phyloP scores from a whole-genome alignment of 2,888 invertebrate species.

The Heliothis peltigera region DNA sequence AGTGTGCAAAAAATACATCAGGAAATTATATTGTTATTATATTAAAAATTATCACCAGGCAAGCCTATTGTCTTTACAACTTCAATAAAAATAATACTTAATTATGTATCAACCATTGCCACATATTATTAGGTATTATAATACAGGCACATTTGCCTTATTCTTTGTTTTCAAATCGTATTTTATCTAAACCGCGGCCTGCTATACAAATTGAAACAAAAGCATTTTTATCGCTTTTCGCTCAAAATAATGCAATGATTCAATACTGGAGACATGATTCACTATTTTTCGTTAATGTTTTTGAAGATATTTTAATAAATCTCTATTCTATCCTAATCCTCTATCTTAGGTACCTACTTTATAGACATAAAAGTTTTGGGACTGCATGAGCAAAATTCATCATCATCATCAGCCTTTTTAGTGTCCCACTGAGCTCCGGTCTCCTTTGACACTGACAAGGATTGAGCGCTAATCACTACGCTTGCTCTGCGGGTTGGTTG shows the following conservation, averaged over 20 bases:
- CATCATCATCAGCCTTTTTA: too few species aligned
- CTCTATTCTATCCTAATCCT: too few species aligned
- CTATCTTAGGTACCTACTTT: too few species aligned
- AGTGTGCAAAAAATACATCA: too few species aligned
- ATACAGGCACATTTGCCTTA: conserved; percentile 22
- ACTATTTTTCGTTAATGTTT: conserved; percentile 1
- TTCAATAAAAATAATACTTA: conserved; percentile 37
- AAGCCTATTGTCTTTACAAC: conserved; percentile 31
- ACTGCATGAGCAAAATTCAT: too few species aligned
- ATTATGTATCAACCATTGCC: conserved; percentile 22
- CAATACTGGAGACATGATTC: conserved; percentile 20
- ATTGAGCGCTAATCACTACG: too few species aligned
- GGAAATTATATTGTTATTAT: too few species aligned
- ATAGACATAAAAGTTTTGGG: too few species aligned
- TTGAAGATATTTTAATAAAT: not conserved
- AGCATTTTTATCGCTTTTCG: conserved; percentile 35
- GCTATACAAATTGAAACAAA: conserved; percentile 42
- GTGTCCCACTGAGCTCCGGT: too few species aligned
- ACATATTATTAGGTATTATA: conserved; percentile 15
- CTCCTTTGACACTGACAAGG: too few species aligned
- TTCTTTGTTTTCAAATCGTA: conserved; percentile 46
- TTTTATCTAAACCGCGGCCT: conserved; percentile 26
- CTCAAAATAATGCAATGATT: conserved; percentile 35
- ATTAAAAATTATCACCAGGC: conserved; percentile 8
- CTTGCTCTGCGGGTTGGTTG: too few species aligned